Evolutionary conservation across 2,888 invertebrate genomes (phyloP), one percentile per base, ranked within the genome.

Genomic region (Dioctria rufipes): DNA sequence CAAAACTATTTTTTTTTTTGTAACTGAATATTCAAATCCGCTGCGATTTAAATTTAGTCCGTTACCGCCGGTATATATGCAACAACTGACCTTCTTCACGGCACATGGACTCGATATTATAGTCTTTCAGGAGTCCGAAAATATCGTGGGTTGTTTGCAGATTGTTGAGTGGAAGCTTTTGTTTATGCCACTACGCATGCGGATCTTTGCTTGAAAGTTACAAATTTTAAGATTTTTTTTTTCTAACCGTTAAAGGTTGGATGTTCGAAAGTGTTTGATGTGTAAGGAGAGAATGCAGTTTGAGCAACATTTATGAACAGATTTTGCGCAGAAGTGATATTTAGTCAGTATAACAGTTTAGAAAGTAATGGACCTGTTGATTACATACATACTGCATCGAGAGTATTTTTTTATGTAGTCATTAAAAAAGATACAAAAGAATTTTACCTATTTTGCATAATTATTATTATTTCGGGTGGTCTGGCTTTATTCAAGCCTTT

Each of bases 61-160:
- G 42, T 75, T 46, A 73, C 39, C 49, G 75, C 80, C 77, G 81
- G 80, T 80, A 81, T 80, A 69, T 81, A 80, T 81, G 80, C 81
- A 81, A 81, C 81, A 81, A 81, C 81, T 81, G 81, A 80, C 69
- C 60, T 61, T 43, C 0, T 25, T 77, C 63, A 73, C 9, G 67
- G 42, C 80, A 75, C 77, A 80, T 80, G 80, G 75, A 69, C 69
- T 61, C 43, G 43, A 77, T 61, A 75, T 80, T 81, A 81, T 81
- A 81, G 25, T 25, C 25, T 25, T 25, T 25, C 25, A 25, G 75
- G 49, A 69, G 25, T 11, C 51, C 66, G 37, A 39, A 37, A 69
- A 39, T n/a, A 51, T 37, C 69, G 69, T 69, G 69, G 69, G 69
- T 11, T 69, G 69, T 69, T 69, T 69, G 69, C 69, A 69, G 69